phyloP scores from a whole-genome alignment of 2,797 vertebrate species.

The Nyctibius grandis region DNA sequence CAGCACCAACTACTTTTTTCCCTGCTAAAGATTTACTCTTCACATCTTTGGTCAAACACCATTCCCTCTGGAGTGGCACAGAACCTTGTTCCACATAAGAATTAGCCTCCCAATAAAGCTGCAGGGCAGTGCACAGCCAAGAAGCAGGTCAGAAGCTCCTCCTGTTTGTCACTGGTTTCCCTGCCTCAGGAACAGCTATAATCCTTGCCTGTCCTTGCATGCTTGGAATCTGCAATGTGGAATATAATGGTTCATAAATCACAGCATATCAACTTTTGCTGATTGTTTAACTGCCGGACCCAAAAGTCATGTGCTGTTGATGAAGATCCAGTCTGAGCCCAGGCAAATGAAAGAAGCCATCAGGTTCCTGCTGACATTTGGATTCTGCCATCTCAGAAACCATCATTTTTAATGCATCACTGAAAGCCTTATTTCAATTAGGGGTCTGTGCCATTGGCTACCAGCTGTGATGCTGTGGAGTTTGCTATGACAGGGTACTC shows the following conservation, averaged over 20 bases:
- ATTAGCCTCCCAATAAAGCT: background rate
- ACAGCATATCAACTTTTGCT: background rate
- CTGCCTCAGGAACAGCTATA: background rate
- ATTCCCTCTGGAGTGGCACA: background rate
- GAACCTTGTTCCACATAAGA: background rate
- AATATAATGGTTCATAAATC: background rate
- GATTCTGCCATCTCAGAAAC: background rate
- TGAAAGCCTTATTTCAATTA: constrained; percentile 23
- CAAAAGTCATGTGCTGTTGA: background rate
- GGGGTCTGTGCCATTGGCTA: constrained; percentile 21
- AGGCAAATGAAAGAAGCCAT: background rate
- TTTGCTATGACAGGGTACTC: constrained; percentile 43
- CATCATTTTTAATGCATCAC: background rate
- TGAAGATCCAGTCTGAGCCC: background rate
- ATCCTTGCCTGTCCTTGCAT: background rate
- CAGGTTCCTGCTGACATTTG: constrained; percentile 7
- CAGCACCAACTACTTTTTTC: background rate
- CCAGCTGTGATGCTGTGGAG: constrained; percentile 39
- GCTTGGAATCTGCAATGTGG: background rate
- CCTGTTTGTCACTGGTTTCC: background rate
- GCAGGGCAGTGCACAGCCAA: background rate
- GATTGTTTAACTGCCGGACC: background rate
- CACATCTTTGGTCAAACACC: background rate
- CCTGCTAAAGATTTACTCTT: background rate
- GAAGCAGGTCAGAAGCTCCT: background rate